Conservation (phyloP, 2,113 vertebrate species). For the Anoura caudifer region DNA sequence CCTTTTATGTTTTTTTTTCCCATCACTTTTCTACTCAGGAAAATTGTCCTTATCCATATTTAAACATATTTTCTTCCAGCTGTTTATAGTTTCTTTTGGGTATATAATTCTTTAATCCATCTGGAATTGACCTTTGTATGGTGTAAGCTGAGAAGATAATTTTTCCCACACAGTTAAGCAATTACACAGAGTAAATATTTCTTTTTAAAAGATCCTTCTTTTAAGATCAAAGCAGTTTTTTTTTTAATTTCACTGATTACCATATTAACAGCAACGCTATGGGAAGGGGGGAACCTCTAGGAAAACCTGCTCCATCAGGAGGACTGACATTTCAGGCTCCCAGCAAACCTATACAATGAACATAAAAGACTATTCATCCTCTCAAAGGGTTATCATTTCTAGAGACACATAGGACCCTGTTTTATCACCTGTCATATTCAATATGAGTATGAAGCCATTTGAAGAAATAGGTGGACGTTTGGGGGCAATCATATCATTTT, state of each 20-base stretch:
- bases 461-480: background rate
- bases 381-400: background rate
- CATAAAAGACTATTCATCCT: background rate
- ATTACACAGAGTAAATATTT: constrained; percentile 51
- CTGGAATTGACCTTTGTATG: constrained; percentile 54
- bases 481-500: background rate
- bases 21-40: background rate
- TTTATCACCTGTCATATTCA: constrained; percentile 29
- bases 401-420: background rate
- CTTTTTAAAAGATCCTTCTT: background rate
- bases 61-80: constrained; percentile 45
- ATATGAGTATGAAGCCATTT: background rate
- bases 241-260: background rate
- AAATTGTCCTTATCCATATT: background rate
- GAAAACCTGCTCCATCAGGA: background rate
- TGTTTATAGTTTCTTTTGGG: constrained; percentile 31
- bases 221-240: constrained; percentile 48
- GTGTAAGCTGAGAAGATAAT: constrained; percentile 40
- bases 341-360: background rate
- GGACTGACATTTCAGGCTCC: background rate
- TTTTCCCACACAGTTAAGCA: constrained; percentile 59
- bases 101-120: constrained; percentile 62
- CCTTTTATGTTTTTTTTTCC: background rate
- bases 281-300: background rate
- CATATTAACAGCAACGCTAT: background rate